Evolutionary conservation across 2,113 vertebrate genomes (phyloP).

Genomic region (Lampris incognitus): DNA sequence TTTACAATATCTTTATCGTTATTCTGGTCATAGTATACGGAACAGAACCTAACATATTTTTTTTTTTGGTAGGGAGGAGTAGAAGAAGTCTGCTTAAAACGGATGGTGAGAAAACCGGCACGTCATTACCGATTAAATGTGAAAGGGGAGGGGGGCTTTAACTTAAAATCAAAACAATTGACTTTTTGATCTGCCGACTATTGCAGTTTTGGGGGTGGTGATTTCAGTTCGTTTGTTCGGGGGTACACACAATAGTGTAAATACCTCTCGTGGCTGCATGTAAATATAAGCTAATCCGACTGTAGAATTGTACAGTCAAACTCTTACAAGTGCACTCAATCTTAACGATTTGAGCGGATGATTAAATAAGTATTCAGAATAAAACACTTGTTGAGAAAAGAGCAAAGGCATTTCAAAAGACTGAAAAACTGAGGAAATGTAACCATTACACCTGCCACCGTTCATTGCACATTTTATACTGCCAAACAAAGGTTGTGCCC

Average conservation of each 20-base stretch:
- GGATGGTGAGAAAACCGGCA: constrained; percentile 16
- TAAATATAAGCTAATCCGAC: constrained; percentile 43
- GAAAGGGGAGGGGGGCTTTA: constrained; percentile 15
- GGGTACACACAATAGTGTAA: constrained; percentile 24
- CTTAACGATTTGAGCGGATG: background rate
- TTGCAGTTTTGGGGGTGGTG: constrained; percentile 39
- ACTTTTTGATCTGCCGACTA: constrained; percentile 46
- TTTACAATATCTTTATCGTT: constrained; percentile 76
- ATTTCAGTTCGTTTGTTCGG: constrained; percentile 22
- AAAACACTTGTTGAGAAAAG: constrained; percentile 8
- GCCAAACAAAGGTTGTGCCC: constrained; percentile 51
- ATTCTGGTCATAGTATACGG: constrained; percentile 67
- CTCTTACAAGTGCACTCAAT: constrained; percentile 11
- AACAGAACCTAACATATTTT: constrained; percentile 51
- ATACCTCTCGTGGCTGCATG: constrained; percentile 42
- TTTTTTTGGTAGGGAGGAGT: constrained; percentile 55
- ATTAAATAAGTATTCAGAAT: constrained; percentile 29
- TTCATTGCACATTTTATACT: constrained; percentile 75
- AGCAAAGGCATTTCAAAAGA: constrained; percentile 51
- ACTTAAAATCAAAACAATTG: constrained; percentile 29
- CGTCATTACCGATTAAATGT: constrained; percentile 28
- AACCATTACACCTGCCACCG: constrained; percentile 50
- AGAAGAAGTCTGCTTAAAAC: constrained; percentile 21
- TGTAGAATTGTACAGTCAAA: constrained; percentile 28
- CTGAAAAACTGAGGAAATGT: constrained; percentile 52